These are phyloP conservation scores for Perodicticus potto DNA, from an alignment of 2,797 vertebrate genomes.

Conservation along the genomic window DNA sequence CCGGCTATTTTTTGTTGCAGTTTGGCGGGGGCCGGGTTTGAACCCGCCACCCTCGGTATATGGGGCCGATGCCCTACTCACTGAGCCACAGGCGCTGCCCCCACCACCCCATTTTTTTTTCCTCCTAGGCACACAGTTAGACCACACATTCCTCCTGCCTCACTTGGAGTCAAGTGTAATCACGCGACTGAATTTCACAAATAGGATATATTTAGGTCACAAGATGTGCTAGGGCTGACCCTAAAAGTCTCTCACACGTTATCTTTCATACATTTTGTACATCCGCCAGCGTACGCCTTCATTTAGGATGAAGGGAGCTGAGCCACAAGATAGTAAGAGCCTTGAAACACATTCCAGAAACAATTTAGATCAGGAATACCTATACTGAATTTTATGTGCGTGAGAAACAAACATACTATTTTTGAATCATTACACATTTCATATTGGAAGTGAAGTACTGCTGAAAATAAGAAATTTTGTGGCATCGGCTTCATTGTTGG, in stretches of 20 bases:
- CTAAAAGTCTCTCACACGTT: not conserved
- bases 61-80: too few species aligned
- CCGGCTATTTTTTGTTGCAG: too few species aligned
- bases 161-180: slow-evolving; percentile 37
- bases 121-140: not conserved
- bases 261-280: not conserved
- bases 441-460: not conserved
- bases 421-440: slow-evolving; percentile 8
- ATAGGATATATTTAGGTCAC: not conserved
- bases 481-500: not conserved
- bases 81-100: too few species aligned
- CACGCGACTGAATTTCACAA: slow-evolving; percentile 44
- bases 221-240: not conserved
- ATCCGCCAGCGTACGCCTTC: not conserved
- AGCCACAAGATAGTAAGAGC: not conserved
- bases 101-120: too few species aligned
- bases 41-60: too few species aligned
- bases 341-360: slow-evolving; percentile 11
- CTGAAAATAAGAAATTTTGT: not conserved
- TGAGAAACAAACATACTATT: not conserved
- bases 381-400: not conserved
- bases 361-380: not conserved
- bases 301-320: not conserved
- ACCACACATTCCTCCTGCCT: not conserved
- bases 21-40: too few species aligned